A percentile compares a stretch with the other conserved stretches of the same genome.
Conservation (phyloP, 2,797 vertebrate species). For the Lutjanus campechanus region DNA sequence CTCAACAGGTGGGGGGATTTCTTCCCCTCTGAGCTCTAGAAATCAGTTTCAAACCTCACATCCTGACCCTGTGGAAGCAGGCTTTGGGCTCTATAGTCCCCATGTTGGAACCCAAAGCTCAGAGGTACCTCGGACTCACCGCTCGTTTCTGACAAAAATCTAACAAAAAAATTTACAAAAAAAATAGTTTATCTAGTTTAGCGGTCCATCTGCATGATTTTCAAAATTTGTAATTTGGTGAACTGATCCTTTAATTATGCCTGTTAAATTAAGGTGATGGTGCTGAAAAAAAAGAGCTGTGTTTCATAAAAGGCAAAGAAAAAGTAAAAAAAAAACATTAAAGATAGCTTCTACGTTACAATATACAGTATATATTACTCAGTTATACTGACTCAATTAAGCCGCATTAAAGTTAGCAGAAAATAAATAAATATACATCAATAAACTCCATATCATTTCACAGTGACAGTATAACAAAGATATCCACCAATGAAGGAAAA, state of each 20-base stretch:
- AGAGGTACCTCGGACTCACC: no score
- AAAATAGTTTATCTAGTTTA: no score
- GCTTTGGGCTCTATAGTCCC: neutral
- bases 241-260: neutral
- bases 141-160: neutral
- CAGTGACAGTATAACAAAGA: constrained; percentile 50
- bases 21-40: no score
- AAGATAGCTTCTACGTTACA: neutral
- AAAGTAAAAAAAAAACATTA: constrained; percentile 7
- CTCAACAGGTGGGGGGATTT: no score
- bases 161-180: no score
- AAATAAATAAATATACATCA: constrained; percentile 41
- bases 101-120: neutral
- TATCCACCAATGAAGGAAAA: constrained; percentile 6
- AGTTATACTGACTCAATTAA: constrained; percentile 4
- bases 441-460: constrained; percentile 40
- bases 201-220: no score
- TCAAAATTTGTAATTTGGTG: neutral
- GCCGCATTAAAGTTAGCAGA: constrained; percentile 14
- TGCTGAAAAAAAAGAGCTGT: neutral
- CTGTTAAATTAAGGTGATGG: neutral
- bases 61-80: neutral
- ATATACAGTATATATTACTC: neutral
- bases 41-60: neutral
- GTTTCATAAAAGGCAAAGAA: constrained; percentile 20